A percentile compares a stretch with the other conserved stretches of the same genome.
phyloP scores from a whole-genome alignment of 2,888 invertebrate species.

The Pammene aurita region DNA sequence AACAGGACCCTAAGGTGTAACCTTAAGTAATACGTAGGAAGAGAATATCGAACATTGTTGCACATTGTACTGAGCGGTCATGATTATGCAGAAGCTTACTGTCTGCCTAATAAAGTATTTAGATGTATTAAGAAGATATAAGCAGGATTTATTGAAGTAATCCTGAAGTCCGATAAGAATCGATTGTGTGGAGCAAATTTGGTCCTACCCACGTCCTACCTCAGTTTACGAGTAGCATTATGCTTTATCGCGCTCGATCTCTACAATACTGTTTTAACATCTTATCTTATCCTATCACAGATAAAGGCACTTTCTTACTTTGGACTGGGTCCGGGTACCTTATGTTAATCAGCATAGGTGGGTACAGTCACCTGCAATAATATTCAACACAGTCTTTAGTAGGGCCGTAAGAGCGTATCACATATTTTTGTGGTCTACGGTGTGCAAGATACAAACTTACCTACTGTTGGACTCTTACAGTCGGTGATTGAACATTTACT shows the following conservation, averaged over 20 bases:
- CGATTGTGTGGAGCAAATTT: constrained; percentile 24
- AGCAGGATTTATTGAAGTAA: constrained; percentile 36
- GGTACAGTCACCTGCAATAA: too few relatives aligned
- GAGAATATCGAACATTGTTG: constrained; percentile 1
- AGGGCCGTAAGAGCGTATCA: too few relatives aligned
- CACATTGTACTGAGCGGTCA: neutral
- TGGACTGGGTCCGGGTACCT: neutral
- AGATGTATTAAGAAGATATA: constrained; percentile 32
- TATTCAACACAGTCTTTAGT: too few relatives aligned
- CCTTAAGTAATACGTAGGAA: constrained; percentile 13
- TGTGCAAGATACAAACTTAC: too few relatives aligned
- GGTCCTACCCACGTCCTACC: constrained; percentile 7
- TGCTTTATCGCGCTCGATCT: constrained; percentile 17
- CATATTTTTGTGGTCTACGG: too few relatives aligned
- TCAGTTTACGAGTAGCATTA: constrained; percentile 7
- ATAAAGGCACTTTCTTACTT: neutral
- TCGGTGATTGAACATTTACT: too few relatives aligned
- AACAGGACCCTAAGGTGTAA: constrained; percentile 1
- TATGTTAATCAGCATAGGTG: too few relatives aligned
- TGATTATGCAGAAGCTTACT: constrained; percentile 32
- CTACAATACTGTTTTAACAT: neutral
- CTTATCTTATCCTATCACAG: neutral
- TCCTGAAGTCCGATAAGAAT: constrained; percentile 18
- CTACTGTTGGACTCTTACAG: too few relatives aligned
- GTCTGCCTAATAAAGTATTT: constrained; percentile 37